phyloP scores from a whole-genome alignment of 1,140 invertebrate species.

The Drosophila rufa region DNA sequence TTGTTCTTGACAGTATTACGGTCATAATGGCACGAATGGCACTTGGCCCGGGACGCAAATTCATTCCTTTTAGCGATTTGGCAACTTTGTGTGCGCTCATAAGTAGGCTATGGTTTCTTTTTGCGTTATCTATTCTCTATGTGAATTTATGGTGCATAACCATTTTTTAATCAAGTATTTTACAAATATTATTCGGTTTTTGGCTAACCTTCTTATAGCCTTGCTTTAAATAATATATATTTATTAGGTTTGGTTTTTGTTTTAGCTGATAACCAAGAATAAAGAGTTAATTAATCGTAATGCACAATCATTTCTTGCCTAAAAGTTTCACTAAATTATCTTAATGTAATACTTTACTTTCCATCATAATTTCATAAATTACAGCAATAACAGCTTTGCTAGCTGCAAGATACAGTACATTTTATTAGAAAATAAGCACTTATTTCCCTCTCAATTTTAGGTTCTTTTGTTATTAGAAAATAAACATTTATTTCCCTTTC shows the following conservation, averaged over 20 bases:
- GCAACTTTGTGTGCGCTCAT: neutral
- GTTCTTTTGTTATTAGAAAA: neutral
- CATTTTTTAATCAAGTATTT: neutral
- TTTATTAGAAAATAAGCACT: too few relatives aligned
- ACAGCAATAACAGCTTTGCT: too few relatives aligned
- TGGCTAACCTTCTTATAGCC: too few relatives aligned
- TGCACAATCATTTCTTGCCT: neutral
- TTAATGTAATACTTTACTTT: neutral
- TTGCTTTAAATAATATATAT: neutral
- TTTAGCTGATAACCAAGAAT: neutral
- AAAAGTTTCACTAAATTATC: neutral
- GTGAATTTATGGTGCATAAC: too few relatives aligned
- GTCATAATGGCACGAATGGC: slow-evolving; percentile 15
- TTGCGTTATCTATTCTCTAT: neutral
- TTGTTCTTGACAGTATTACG: slow-evolving; percentile 27
- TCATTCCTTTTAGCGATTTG: neutral
- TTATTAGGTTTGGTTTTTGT: neutral
- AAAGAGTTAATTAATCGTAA: neutral
- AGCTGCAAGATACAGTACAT: too few relatives aligned
- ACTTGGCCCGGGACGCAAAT: neutral
- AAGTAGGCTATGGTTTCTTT: slow-evolving; percentile 29
- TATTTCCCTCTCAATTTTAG: too few relatives aligned
- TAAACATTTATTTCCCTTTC: neutral
- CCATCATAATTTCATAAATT: neutral
- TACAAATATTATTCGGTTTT: too few relatives aligned